Evolutionary conservation across 2,888 invertebrate species (phyloP).

Genomic region (Euclidia mi): DNA sequence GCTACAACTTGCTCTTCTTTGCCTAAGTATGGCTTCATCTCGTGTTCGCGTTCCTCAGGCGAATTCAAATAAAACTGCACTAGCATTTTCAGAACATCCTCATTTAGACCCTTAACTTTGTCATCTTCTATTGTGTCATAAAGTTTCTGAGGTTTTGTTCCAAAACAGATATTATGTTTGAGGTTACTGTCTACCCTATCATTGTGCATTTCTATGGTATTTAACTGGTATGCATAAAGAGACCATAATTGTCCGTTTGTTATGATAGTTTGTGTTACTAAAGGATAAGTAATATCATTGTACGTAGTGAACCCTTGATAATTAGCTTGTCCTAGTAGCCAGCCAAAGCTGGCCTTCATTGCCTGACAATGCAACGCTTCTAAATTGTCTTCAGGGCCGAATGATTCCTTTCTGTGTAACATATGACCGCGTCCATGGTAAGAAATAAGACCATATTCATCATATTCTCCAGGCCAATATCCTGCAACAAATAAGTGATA

Average conservation of each 20-base stretch:
- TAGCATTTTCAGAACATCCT: conserved; percentile 93
- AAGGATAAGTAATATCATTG: conserved; percentile 97
- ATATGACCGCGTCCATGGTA: conserved; percentile 92
- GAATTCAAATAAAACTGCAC: conserved; percentile 93
- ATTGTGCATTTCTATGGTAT: conserved; percentile 93
- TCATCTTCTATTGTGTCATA: conserved; percentile 94
- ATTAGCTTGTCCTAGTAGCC: conserved; percentile 94
- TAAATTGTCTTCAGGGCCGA: conserved; percentile 88
- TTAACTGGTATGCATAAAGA: conserved; percentile 97
- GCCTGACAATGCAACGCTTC: conserved; percentile 94
- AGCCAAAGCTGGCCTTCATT: conserved; percentile 94
- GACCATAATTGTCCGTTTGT: conserved; percentile 97
- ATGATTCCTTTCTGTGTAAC: conserved; percentile 78
- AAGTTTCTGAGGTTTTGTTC: conserved; percentile 92
- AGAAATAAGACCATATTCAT: conserved; percentile 94
- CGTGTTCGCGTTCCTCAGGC: conserved; percentile 90
- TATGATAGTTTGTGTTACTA: conserved; percentile 96
- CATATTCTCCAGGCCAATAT: conserved; percentile 95
- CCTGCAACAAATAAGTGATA: conserved; percentile 83
- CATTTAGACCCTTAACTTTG: conserved; percentile 94
- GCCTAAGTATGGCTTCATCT: conserved; percentile 94
- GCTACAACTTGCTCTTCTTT: conserved; percentile 89
- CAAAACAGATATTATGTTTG: conserved; percentile 95
- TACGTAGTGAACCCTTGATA: conserved; percentile 97
- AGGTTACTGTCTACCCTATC: conserved; percentile 91